These are phyloP conservation scores for Petaurus breviceps DNA, from an alignment of 2,113 vertebrate species.

Conservation along the genomic window DNA sequence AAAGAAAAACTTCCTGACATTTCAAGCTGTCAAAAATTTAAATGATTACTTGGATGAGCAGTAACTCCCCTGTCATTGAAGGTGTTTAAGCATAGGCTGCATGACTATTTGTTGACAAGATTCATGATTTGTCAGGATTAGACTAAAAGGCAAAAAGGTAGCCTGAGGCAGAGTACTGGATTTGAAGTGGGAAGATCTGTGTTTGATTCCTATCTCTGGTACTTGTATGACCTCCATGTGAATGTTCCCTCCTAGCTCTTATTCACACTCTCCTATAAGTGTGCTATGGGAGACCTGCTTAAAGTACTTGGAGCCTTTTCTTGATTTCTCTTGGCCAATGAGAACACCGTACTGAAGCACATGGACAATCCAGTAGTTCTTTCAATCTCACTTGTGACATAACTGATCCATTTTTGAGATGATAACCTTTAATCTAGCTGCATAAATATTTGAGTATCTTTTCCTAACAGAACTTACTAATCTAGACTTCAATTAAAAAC, in stretches of 20 bases:
- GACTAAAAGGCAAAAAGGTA: neutral
- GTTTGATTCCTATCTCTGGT: neutral
- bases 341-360: neutral
- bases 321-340: neutral
- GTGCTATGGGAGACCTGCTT: neutral
- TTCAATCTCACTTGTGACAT: neutral
- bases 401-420: neutral
- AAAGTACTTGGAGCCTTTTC: neutral
- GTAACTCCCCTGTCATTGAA: neutral
- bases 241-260: neutral
- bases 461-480: neutral
- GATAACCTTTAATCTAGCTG: neutral
- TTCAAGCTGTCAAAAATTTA: neutral
- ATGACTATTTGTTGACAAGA: neutral
- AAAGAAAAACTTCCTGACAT: neutral
- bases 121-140: neutral
- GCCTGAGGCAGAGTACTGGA: neutral
- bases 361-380: neutral
- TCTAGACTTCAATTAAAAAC: neutral
- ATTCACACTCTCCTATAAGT: neutral
- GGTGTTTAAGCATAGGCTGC: neutral
- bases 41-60: neutral
- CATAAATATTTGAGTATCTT: neutral
- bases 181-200: neutral
- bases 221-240: neutral